Evolutionary conservation across 2,113 vertebrate genomes (phyloP).

Genomic region (Eretmochelys imbricata): DNA sequence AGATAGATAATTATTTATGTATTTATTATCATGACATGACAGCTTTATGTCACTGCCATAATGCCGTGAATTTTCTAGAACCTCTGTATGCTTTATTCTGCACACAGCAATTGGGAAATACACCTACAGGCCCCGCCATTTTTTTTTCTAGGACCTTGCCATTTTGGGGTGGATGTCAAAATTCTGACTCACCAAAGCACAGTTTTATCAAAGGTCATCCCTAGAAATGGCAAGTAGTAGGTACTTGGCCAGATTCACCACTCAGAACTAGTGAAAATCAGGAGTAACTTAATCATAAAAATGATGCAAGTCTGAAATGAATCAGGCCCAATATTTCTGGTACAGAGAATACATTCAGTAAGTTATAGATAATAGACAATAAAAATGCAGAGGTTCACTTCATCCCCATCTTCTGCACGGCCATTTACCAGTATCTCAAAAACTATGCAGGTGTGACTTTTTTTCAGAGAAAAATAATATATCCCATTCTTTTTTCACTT

Average conservation of each 20-base stretch:
- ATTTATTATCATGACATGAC: not conserved
- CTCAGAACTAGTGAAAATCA: not conserved
- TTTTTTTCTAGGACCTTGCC: not conserved
- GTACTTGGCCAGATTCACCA: not conserved
- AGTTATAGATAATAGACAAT: not conserved
- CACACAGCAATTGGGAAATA: not conserved
- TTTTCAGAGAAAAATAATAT: not conserved
- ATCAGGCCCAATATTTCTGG: not conserved
- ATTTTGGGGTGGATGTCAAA: not conserved
- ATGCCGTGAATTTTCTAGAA: not conserved
- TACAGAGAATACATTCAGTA: not conserved
- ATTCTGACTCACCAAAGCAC: not conserved
- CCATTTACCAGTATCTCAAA: not conserved
- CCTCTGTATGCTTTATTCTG: not conserved
- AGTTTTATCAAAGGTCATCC: not conserved
- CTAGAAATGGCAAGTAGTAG: not conserved
- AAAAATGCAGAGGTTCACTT: not conserved
- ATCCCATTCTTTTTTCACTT: not conserved
- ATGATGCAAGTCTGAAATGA: not conserved
- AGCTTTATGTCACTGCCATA: slow-evolving; percentile 38
- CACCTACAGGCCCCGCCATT: not conserved
- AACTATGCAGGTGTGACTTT: not conserved
- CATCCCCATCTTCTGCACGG: not conserved
- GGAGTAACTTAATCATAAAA: not conserved
- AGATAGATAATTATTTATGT: not conserved